Percentiles rank a stretch among this genome's conserved stretches.
phyloP scores from a whole-genome alignment of 2,797 vertebrate species.

The Sciurus vulgaris region DNA sequence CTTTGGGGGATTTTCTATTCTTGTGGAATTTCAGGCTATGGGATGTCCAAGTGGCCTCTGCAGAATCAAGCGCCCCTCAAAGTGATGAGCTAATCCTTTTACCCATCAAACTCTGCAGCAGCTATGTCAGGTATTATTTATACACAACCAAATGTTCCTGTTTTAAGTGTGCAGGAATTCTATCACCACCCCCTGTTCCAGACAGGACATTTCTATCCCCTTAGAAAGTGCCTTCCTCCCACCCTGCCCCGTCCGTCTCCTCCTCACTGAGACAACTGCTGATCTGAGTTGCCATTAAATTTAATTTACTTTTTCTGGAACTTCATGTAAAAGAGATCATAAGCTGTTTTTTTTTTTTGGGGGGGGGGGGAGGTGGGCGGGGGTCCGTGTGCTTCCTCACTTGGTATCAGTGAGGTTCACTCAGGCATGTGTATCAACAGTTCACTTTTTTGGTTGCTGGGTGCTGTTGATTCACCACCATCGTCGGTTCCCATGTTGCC shows the following conservation, averaged over 20 bases:
- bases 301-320: not conserved
- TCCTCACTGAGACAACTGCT: not conserved
- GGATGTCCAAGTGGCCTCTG: not conserved
- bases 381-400: not conserved
- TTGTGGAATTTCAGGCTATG: not conserved
- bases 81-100: not conserved
- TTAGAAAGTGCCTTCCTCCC: not conserved
- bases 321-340: not conserved
- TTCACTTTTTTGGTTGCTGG: not conserved
- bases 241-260: not conserved
- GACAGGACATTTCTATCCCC: not conserved
- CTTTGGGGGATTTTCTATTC: not conserved
- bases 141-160: fast-evolving
- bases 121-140: not conserved
- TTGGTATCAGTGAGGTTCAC: not conserved
- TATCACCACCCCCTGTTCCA: not conserved
- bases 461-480: too few species aligned
- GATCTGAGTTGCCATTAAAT: not conserved
- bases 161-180: not conserved
- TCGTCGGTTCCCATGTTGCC: not conserved
- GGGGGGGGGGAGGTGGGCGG: too few species aligned
- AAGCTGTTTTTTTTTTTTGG: too few species aligned
- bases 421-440: not conserved
- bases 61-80: not conserved
- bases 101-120: not conserved